Evolutionary conservation across 2,888 invertebrate species (phyloP), one percentile per base, ranked within the genome.

Genomic region (Drosophila sordidula): DNA sequence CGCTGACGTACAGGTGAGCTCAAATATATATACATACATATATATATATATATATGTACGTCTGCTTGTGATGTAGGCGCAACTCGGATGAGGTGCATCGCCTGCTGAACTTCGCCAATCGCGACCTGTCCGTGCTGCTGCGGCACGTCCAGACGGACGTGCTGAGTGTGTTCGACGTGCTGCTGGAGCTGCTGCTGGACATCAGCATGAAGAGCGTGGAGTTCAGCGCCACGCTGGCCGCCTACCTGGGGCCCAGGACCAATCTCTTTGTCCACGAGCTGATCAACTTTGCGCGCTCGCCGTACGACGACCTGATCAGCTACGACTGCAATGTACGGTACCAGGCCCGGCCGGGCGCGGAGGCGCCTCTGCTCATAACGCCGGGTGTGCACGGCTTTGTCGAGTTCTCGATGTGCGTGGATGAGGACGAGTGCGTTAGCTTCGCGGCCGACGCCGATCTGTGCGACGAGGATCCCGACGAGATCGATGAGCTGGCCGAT

Each of bases 221-320:
- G 80, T 97, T 98, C 91, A 94, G 94, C 25, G 94, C 94, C 41
- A 93, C 94, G 11, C 91, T 98, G 56, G 93, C 93, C 9, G 94
- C 95, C 8, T 96, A 95, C 90, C 93, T 98, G 64, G 95, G 95
- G 3, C 91, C 93, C 1, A 93, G 95, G 74, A 96, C 97, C 0
- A 94, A 95, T 55, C 98, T 98, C 91, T 98, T 98, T 91, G 93
- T 97, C 29, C 97, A 98, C 90, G 98, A 98, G 90, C 94, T 98
- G 70, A 94, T 95, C 84, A 95, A 95, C 90, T 98, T 96, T 92
- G 97, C 98, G 25, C 94, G 96, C 29, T 97, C 97, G n/a, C 97
- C 97, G 0, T 97, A 95, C 90, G 97, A 97, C 1, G 62, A 65
- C 90, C 94, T 98, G 94, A 93, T 95, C 45, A 96, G 96, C 12